Conservation (phyloP, 2,797 vertebrate genomes). For the Clarias fuscus region DNA sequence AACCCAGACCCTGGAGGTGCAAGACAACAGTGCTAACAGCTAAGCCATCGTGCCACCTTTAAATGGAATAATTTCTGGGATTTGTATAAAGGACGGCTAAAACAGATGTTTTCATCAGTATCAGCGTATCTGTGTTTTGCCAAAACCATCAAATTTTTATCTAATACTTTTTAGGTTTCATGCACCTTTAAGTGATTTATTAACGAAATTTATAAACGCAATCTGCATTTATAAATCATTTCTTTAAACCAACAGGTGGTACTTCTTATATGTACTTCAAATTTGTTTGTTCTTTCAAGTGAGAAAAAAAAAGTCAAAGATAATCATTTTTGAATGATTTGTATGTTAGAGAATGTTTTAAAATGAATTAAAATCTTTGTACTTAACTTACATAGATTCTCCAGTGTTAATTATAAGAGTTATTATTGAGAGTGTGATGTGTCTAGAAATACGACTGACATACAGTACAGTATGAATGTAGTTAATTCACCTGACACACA, state of each 20-base stretch:
- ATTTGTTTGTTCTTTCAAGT: background rate
- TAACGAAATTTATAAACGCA: background rate
- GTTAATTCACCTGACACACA: background rate
- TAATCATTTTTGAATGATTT: background rate
- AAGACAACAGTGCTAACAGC: too few relatives aligned
- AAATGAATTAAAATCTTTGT: background rate
- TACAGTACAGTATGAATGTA: background rate
- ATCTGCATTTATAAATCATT: background rate
- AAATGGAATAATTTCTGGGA: background rate
- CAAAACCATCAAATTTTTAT: background rate
- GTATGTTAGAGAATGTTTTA: background rate
- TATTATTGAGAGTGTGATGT: background rate
- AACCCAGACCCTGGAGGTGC: too few relatives aligned
- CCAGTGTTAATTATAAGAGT: background rate
- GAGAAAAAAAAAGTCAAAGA: background rate
- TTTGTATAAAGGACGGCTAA: background rate
- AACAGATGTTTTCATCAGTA: background rate
- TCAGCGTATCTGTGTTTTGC: background rate
- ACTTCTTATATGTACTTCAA: background rate
- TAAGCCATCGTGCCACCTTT: background rate
- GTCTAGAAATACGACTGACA: background rate
- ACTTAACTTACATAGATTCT: background rate
- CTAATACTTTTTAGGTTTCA: background rate
- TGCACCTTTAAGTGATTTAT: background rate
- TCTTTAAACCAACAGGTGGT: too few relatives aligned